Evolutionary conservation across 2,888 invertebrate species (phyloP).

Genomic region (Calameuta idolon): DNA sequence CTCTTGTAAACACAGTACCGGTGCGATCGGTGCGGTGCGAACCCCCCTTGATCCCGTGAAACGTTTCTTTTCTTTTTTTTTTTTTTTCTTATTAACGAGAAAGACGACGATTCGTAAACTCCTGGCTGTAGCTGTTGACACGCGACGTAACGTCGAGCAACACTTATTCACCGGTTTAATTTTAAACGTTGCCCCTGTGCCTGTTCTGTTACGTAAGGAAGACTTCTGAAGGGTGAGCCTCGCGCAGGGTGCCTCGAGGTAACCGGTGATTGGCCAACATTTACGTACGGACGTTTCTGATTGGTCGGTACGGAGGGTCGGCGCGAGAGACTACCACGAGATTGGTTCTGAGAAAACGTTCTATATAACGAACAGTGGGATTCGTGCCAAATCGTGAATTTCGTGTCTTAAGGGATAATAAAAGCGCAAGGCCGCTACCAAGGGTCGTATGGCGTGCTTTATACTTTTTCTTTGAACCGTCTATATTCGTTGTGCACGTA

Average conservation of each 20-base stretch:
- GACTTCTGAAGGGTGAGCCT: constrained; percentile 38
- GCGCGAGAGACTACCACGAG: no score
- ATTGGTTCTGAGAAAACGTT: no score
- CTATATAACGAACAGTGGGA: background rate
- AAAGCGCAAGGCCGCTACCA: constrained; percentile 31
- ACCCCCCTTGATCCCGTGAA: no score
- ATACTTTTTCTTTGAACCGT: no score
- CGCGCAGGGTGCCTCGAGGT: constrained; percentile 16
- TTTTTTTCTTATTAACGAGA: no score
- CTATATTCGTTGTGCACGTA: no score
- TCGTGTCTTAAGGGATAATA: constrained; percentile 30
- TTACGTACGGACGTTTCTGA: no score
- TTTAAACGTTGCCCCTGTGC: constrained; percentile 35
- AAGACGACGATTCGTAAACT: constrained; percentile 23
- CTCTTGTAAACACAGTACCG: no score
- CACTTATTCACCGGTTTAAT: constrained; percentile 48
- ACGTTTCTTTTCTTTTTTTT: no score
- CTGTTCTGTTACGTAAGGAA: constrained; percentile 34
- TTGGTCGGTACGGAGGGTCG: no score
- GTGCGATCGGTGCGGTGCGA: no score
- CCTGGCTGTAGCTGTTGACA: constrained; percentile 38
- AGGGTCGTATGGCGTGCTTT: constrained; percentile 14
- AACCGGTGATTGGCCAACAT: no score
- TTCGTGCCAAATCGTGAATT: background rate
- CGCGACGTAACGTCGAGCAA: constrained; percentile 24